Percentiles rank a stretch among this genome's conserved stretches.
phyloP scores from a whole-genome alignment of 1,140 invertebrate species.

The Mizuhopecten yessoensis region DNA sequence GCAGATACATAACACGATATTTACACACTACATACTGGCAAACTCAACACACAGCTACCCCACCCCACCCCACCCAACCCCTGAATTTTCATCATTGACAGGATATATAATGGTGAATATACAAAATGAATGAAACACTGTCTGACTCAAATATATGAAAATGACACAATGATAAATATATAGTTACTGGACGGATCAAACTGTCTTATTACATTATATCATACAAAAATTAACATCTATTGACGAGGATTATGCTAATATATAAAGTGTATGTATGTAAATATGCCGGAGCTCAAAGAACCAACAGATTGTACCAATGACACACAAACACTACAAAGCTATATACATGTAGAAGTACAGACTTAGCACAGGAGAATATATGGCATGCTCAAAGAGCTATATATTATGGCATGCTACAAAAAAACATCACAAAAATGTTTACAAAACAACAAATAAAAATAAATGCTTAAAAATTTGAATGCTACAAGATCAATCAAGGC shows the following conservation, averaged over 20 bases:
- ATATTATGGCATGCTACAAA: constrained; percentile 28
- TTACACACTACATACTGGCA: constrained; percentile 37
- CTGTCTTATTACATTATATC: not conserved
- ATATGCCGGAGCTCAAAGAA: not conserved
- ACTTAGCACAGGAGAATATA: not conserved
- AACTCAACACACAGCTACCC: not conserved
- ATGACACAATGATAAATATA: not conserved
- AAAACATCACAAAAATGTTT: not conserved
- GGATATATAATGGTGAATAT: not conserved
- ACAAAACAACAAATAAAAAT: not conserved
- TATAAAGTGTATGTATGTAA: not conserved
- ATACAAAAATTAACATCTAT: not conserved
- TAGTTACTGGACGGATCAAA: not conserved
- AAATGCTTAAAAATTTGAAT: not conserved
- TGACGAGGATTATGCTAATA: not conserved
- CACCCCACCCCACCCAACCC: not conserved
- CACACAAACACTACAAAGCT: not conserved
- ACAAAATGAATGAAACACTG: constrained; percentile 22
- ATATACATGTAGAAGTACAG: not conserved
- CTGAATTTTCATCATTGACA: not conserved
- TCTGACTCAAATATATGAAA: not conserved
- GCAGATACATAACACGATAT: not conserved
- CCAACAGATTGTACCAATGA: not conserved
- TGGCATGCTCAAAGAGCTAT: constrained; percentile 31
- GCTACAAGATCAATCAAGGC: constrained; percentile 12